Evolutionary conservation across 2,113 vertebrate genomes (phyloP), one percentile per base, ranked within the genome.

Genomic region (Uria aalge): DNA sequence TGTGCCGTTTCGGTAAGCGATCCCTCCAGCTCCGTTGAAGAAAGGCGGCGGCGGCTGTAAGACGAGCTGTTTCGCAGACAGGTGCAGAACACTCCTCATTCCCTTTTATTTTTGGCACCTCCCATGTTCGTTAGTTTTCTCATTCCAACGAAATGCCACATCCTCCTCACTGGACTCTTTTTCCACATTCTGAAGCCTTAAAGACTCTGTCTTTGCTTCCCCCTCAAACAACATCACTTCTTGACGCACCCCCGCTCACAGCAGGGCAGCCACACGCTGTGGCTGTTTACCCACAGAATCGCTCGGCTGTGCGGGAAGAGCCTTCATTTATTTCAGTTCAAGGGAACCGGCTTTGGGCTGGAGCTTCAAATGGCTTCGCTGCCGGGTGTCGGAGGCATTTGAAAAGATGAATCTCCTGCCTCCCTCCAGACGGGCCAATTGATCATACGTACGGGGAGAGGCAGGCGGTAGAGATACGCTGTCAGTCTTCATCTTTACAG

Each of bases 181-280:
- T 30, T 1, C 60, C 40, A 7, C 52, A 60, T 69, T 17, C 57
- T 0, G 0, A 62, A 68, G 48, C 38, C 56, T 17, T 32, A 12
- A 43, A 48, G 60, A 8, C 36, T 62, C 36, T 45, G 22, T 23
- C 20, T 66, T n/a, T n/a, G 26, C 60, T 90, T 48, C 16, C 30
- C 8, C 27, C 45, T 56, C 62, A 15, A 68, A 34, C 40, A 23
- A 1, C 34, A 9, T 4, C 22, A 0, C 15, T n/a, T 38, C 52
- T 12, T 12, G 22, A 30, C 12, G 1, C n/a, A 3, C 6, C 34
- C 40, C 73, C 27, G 13, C 1, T 24, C 15, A 3, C 45, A 29
- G 72, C 8, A 4, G 50, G 79, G 67, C 57, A 32, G 71, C 45
- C 75, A 4, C 59, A 16, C 75, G 6, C 63, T 32, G 8, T 52